Percentiles rank a stretch among this genome's conserved stretches.
Evolutionary conservation across 2,888 invertebrate genomes (phyloP).

Genomic region (Neoscelio sp.): DNA sequence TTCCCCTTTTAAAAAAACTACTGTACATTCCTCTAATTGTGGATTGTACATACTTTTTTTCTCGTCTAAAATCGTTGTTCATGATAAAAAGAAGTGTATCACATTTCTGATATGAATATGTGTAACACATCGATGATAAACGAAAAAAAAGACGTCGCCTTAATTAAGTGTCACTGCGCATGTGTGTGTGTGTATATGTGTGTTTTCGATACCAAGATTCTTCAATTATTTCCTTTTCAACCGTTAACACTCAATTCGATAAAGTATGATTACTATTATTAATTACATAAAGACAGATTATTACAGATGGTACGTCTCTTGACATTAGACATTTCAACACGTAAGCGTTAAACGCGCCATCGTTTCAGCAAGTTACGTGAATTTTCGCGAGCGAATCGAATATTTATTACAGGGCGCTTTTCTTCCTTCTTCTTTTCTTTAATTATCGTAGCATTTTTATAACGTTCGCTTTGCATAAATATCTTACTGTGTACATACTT

Average conservation of each 20-base stretch:
- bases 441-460: slow-evolving; percentile 13
- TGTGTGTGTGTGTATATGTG: slow-evolving; percentile 23
- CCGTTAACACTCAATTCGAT: slow-evolving; percentile 59
- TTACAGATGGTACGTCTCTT: slow-evolving; percentile 46
- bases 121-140: neutral
- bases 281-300: slow-evolving; percentile 62
- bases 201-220: slow-evolving; percentile 27
- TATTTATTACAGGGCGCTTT: slow-evolving; percentile 22
- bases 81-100: slow-evolving; percentile 22
- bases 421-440: slow-evolving; percentile 7
- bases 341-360: slow-evolving; percentile 38
- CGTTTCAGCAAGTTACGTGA: slow-evolving; percentile 15
- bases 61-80: neutral
- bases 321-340: slow-evolving; percentile 54
- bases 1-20: too few species aligned
- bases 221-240: slow-evolving; percentile 48
- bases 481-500: slow-evolving; percentile 26
- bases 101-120: slow-evolving; percentile 30
- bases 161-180: slow-evolving; percentile 7
- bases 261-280: slow-evolving; percentile 54
- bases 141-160: neutral
- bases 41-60: slow-evolving; percentile 20
- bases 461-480: slow-evolving; percentile 42
- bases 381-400: slow-evolving; percentile 30
- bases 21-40: too few species aligned